Percentiles rank a stretch among this genome's conserved stretches.
Evolutionary conservation across 1,140 invertebrate genomes (phyloP).

Genomic region (Drosophila triauraria): DNA sequence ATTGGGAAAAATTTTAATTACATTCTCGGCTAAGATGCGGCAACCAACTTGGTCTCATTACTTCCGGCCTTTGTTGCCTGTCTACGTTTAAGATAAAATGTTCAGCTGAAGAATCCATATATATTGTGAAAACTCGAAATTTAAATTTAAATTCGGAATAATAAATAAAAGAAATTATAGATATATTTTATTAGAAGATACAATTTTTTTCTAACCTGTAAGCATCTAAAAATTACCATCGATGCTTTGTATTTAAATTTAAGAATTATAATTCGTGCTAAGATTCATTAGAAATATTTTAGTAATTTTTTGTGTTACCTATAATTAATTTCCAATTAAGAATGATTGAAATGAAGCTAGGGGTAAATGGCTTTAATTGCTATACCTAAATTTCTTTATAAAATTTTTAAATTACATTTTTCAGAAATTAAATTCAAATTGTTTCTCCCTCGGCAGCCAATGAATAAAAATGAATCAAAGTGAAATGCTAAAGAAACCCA

Average conservation of each 20-base stretch:
- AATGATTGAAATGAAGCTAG: too few relatives aligned
- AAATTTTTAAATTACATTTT: not conserved
- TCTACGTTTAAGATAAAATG: not conserved
- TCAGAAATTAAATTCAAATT: not conserved
- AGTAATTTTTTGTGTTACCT: too few relatives aligned
- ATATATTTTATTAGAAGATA: too few relatives aligned
- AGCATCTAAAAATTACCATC: too few relatives aligned
- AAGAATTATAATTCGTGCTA: too few relatives aligned
- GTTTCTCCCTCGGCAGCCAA: not conserved
- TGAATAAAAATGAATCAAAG: not conserved
- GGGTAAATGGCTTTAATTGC: too few relatives aligned
- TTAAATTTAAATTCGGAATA: too few relatives aligned
- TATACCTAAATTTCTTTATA: too few relatives aligned
- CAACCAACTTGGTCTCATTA: slow-evolving; percentile 1
- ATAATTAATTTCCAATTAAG: too few relatives aligned
- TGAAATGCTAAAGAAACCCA: not conserved
- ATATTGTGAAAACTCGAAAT: not conserved
- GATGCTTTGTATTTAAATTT: too few relatives aligned
- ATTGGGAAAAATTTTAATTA: slow-evolving; percentile 37
- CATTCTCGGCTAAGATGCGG: slow-evolving; percentile 15
- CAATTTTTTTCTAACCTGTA: too few relatives aligned
- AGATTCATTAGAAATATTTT: too few relatives aligned
- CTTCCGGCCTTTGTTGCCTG: not conserved
- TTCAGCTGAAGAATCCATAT: not conserved
- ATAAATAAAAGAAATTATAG: not conserved